Evolutionary conservation across 2,888 invertebrate genomes (phyloP), one percentile per base, ranked within the genome.

Genomic region (Antitype chi): DNA sequence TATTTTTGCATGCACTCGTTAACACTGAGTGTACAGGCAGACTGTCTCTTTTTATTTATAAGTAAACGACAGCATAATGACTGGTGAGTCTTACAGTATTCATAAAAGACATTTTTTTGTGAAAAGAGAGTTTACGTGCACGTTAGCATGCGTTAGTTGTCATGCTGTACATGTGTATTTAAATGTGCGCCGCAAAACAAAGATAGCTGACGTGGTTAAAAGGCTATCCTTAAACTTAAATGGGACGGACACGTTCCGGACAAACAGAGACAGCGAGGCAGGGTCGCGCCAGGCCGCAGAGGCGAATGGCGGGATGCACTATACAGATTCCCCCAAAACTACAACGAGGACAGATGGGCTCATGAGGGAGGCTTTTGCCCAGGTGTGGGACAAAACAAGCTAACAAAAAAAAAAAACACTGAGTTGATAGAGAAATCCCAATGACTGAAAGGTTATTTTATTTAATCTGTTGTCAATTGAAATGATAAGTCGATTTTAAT

Each of bases 61-160:
- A 84, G 43, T 62, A 70, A 81, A 67, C 17, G 85, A 85, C 69
- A 70, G 13, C 66, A 74, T 52, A 81, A 70, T 81, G 69, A 66
- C 47, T 69, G 32, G 66, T 62, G 68, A 74, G 69, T 74, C 52
- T 69, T 60, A 28, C 32, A 15, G 38, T 25, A 62, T 38, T 70
- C 62, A 32, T 66, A 52, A 81, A 53, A 74, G 43, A 53, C 32
- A 38, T 53, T 32, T 70, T 85, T 74, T 81, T 81, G 15, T 70
- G 47, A 57, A 52, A 57, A 67, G 75, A 81, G 85, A 85, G 70
- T 63, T 52, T 20, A 53, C 7, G n/a, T 79, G 25, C n/a, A 28
- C 52, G 57, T 66, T 1, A 47, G 20, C n/a, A 32, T 23, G 60
- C 49, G 32, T 53, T 32, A 32, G 47, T 13, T 52, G 9, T 28